Conservation (phyloP, 2,888 invertebrate species). For the Nephrotoma guestfalica region DNA sequence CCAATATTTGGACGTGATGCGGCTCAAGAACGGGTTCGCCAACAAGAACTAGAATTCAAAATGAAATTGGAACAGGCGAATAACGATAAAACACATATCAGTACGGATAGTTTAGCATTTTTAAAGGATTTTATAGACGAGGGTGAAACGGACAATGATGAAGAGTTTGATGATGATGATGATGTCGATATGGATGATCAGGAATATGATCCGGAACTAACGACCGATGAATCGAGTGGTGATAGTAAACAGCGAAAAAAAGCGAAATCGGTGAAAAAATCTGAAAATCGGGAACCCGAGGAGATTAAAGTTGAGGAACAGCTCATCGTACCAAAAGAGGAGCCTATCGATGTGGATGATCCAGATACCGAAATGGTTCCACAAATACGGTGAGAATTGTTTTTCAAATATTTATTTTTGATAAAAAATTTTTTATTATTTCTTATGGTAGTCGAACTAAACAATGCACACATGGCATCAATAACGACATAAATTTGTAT, state of each 20-base stretch:
- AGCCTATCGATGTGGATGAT: conserved; percentile 29
- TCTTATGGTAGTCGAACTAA: neutral
- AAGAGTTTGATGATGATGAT: neutral
- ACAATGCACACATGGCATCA: neutral
- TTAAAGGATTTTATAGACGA: neutral
- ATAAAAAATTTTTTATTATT: neutral
- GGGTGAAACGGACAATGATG: neutral
- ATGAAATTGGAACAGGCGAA: neutral
- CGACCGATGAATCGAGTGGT: conserved; percentile 1
- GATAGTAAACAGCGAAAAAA: neutral
- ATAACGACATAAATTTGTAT: neutral
- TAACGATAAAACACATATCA: neutral
- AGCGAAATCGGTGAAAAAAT: neutral
- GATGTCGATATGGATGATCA: neutral
- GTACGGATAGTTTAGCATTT: neutral
- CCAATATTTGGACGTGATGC: conserved; percentile 32
- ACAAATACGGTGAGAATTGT: neutral
- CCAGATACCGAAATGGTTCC: conserved; percentile 5
- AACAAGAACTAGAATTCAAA: neutral
- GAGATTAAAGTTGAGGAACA: conserved; percentile 9
- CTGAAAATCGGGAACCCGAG: neutral
- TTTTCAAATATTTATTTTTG: neutral
- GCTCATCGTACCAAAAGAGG: conserved; percentile 24
- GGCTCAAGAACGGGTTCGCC: conserved; percentile 13
- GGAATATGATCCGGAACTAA: neutral